Evolutionary conservation across 2,113 vertebrate genomes (phyloP).

Genomic region (Gambusia affinis): DNA sequence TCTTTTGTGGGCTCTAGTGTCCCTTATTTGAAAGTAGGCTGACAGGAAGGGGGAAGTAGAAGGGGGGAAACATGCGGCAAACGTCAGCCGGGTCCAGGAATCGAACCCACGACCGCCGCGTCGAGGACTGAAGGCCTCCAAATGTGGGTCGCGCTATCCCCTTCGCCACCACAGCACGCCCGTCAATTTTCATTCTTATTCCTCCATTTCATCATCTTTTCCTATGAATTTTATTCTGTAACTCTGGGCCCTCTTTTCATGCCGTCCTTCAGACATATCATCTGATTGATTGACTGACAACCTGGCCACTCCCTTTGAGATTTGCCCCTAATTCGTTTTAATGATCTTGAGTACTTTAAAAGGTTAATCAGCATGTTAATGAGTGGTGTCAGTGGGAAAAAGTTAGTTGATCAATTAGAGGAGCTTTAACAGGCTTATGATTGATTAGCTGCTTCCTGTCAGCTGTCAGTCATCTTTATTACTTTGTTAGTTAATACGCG

Average conservation of each 20-base stretch:
- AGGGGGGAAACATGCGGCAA: no score
- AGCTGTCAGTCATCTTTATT: constrained; percentile 65
- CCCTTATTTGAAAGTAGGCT: no score
- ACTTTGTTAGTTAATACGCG: neutral
- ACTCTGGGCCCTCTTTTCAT: neutral
- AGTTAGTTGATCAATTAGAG: constrained; percentile 63
- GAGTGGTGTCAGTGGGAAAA: constrained; percentile 52
- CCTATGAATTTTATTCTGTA: neutral
- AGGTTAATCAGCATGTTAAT: constrained; percentile 73
- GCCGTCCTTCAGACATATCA: constrained; percentile 15
- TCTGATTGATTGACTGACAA: constrained; percentile 61
- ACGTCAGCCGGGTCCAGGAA: no score
- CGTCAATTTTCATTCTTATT: neutral
- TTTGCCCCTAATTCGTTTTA: constrained; percentile 62
- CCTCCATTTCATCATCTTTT: neutral
- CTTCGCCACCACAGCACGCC: no score
- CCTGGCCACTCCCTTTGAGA: constrained; percentile 49
- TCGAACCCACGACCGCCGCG: no score
- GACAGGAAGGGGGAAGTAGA: no score
- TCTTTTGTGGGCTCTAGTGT: no score
- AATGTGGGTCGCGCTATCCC: no score
- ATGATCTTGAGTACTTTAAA: constrained; percentile 67
- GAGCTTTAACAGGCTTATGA: constrained; percentile 55
- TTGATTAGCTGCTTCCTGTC: constrained; percentile 60
- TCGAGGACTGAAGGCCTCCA: no score